phyloP scores from a whole-genome alignment of 2,797 vertebrate species.

The Danio choprae region DNA sequence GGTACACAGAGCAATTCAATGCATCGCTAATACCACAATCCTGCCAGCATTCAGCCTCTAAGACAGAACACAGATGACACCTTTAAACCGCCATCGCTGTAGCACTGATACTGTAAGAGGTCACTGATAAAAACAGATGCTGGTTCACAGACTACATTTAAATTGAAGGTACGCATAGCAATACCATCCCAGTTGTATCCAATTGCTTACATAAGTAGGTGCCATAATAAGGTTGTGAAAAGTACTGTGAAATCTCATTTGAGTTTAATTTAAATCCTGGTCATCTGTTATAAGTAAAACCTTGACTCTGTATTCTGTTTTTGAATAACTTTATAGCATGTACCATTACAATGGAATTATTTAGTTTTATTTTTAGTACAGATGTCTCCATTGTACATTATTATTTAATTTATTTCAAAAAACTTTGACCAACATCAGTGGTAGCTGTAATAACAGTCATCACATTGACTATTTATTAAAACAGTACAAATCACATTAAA shows the following conservation, averaged over 20 bases:
- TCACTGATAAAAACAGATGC: constrained; percentile 7
- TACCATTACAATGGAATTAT: neutral
- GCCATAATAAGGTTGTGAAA: neutral
- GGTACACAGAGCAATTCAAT: constrained; percentile 11
- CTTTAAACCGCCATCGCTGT: constrained; percentile 2
- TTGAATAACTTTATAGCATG: neutral
- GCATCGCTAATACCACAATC: constrained; percentile 1
- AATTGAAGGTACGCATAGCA: neutral
- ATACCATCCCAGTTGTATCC: neutral
- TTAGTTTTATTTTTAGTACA: too few relatives aligned
- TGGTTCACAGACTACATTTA: neutral
- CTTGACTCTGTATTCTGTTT: neutral
- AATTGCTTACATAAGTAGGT: neutral
- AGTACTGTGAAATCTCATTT: neutral
- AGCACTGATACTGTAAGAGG: neutral
- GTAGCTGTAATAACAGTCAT: neutral
- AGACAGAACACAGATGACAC: constrained; percentile 25
- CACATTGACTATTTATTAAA: neutral
- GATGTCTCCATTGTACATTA: too few relatives aligned
- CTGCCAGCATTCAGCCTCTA: neutral
- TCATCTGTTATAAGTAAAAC: neutral
- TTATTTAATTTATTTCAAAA: too few relatives aligned
- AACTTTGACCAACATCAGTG: neutral
- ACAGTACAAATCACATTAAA: neutral
- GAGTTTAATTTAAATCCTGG: neutral